These are phyloP conservation scores for Cryptoblepharus egeriae DNA, from an alignment of 2,797 vertebrate genomes.

Conservation along the genomic window DNA sequence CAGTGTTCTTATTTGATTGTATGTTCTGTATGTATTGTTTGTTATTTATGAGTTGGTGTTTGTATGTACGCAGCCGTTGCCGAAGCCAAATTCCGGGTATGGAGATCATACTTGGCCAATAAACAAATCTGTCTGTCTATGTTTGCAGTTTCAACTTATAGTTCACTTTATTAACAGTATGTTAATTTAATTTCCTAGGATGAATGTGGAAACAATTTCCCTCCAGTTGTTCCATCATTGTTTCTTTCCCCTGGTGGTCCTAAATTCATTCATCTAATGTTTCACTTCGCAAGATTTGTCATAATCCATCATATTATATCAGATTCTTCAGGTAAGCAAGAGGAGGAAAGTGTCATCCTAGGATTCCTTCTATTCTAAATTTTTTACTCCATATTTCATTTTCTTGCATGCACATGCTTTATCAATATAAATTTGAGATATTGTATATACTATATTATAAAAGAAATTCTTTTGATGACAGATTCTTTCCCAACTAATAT, in stretches of 20 bases:
- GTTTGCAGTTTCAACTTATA: no score
- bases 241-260: conserved; percentile 83
- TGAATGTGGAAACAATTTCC: conserved; percentile 69
- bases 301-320: conserved; percentile 81
- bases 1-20: no score
- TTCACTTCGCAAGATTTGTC: conserved; percentile 80
- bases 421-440: no score
- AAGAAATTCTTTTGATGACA: background rate
- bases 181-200: conserved; percentile 70
- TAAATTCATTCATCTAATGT: conserved; percentile 81
- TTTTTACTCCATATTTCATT: background rate
- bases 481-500: background rate
- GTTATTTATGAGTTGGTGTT: no score
- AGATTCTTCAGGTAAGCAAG: conserved; percentile 76
- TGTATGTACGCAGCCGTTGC: no score
- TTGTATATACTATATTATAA: background rate
- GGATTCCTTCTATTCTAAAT: background rate
- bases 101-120: no score
- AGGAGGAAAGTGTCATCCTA: background rate
- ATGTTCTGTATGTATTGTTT: no score
- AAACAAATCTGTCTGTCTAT: no score
- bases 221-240: conserved; percentile 80
- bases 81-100: no score
- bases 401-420: background rate
- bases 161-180: background rate